Conservation (phyloP, 2,113 vertebrate species). For the Myanophis thanlyinensis region DNA sequence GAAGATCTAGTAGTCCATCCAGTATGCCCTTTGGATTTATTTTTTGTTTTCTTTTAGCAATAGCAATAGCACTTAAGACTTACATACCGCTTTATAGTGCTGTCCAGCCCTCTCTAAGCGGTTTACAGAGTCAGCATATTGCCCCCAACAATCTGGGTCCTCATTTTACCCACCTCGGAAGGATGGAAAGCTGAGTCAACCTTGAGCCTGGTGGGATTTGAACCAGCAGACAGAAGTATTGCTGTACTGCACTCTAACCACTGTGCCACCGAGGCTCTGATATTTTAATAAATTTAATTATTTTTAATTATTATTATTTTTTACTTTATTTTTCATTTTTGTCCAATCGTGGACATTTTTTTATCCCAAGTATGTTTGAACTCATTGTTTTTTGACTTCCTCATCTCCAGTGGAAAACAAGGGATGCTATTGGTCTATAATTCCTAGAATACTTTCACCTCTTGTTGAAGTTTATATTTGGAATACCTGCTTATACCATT, state of each 20-base stretch:
- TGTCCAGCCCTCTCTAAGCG: too few species aligned
- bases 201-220: too few species aligned
- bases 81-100: too few species aligned
- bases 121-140: too few species aligned
- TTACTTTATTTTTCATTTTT: not conserved
- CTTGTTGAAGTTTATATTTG: not conserved
- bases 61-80: too few species aligned
- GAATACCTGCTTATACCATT: not conserved
- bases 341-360: not conserved
- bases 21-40: not conserved
- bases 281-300: not conserved
- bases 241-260: too few species aligned
- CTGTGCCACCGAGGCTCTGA: too few species aligned
- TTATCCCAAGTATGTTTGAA: not conserved
- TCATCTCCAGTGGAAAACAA: not conserved
- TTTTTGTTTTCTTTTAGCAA: not conserved
- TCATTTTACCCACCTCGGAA: too few species aligned
- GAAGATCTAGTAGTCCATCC: not conserved
- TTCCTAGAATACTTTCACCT: not conserved
- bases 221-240: too few species aligned
- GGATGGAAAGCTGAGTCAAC: too few species aligned
- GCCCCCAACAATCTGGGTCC: too few species aligned
- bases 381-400: not conserved
- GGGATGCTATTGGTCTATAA: not conserved
- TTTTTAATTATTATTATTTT: not conserved